Percentiles rank a stretch among this genome's conserved stretches.
Conservation (phyloP, 2,888 invertebrate species). For the Dryococelus australis region DNA sequence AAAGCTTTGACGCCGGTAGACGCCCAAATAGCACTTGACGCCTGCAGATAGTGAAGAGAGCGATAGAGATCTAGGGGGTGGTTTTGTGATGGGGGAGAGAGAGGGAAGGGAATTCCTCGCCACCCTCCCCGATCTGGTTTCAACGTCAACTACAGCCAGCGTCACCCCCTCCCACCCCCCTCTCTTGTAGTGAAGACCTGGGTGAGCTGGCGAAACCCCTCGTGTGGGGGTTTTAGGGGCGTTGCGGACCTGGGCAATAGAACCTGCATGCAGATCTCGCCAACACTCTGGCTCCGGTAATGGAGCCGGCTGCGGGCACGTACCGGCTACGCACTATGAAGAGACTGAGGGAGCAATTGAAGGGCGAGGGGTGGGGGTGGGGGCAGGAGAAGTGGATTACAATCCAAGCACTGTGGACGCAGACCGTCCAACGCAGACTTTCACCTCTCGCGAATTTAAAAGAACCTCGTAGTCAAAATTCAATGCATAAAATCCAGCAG, state of each 20-base stretch:
- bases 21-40: conserved; percentile 40
- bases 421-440: not conserved
- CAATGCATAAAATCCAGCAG: not conserved
- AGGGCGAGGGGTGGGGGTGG: not conserved
- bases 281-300: not conserved
- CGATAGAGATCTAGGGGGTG: not conserved
- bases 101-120: not conserved
- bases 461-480: not conserved
- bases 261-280: conserved; percentile 3
- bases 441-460: not conserved
- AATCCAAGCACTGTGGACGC: not conserved
- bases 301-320: conserved; percentile 16
- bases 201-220: not conserved
- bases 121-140: conserved; percentile 35
- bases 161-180: not conserved
- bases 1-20: conserved; percentile 38
- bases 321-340: conserved; percentile 5
- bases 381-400: not conserved
- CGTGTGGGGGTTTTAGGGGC: not conserved
- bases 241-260: not conserved
- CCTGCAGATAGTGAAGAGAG: conserved; percentile 31
- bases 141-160: conserved; percentile 39
- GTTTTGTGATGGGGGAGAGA: not conserved
- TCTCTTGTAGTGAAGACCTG: not conserved
- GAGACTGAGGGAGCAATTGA: not conserved